Base-by-base conservation (phyloP, 2,888 invertebrate species). In the Lycia hirtaria region DNA sequence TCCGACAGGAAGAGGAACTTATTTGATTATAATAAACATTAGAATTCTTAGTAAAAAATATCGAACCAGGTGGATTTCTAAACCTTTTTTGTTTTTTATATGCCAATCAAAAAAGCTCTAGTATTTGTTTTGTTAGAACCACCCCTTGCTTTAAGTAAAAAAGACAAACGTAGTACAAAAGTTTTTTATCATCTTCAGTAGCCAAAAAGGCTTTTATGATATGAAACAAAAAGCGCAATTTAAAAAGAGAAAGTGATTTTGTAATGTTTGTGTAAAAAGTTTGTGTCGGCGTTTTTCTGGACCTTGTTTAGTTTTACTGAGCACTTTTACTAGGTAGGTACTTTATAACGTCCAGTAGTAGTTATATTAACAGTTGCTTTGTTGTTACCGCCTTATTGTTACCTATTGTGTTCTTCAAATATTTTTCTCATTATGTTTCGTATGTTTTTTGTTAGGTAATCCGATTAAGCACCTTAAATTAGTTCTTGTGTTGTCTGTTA, bases 21-120 rank as follows among this genome's bases (percentile, higher is more conserved):
- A 89, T 89, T 88, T 89, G 90, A 88, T 91, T 89, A 89, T 87
- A 82, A 87, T 83, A 88, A 87, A 89, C 86, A 87, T 87, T 80
- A 77, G 78, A 79, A 66, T 78, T 76, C 72, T 61, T 71, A 76
- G 72, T 80, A 86, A 87, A 86, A 88, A 80, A 72, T 69, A 75
- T 69, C 66, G 73, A 80, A 85, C 91, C 91, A 92, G 91, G 92
- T 92, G 91, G 81, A 71, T 75, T 67, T 61, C 54, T 1, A 72
- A 76, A 72, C 62, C 66, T 63, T 69, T 82, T 80, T 45, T 26
- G 17, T 35, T 80, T 85, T 87, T 88, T 89, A 88, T 85, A 60
- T 40, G 68, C 63, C 59, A 65, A 69, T 69, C 68, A 64, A 72
- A 71, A 65, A 56, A 64, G 53, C 56, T 47, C 59, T 69, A 75